Conservation (phyloP, 1,140 invertebrate genomes). For the Drosophila melanica region DNA sequence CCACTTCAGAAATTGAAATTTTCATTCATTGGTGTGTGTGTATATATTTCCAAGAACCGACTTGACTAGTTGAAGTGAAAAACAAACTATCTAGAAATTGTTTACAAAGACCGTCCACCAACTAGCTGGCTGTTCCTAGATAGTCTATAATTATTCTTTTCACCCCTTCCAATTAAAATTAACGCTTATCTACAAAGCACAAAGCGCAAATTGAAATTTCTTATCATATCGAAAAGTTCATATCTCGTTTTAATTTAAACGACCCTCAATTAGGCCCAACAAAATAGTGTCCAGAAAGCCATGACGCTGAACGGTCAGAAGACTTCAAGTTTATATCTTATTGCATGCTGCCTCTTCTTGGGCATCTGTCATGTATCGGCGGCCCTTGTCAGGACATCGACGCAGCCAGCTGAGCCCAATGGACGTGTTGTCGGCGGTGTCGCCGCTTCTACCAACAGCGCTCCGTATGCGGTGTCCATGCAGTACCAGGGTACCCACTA, state of each 20-base stretch:
- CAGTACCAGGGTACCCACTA: slow-evolving; percentile 83
- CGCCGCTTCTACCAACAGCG: slow-evolving; percentile 61
- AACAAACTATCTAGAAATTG: neutral
- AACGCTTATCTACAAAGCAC: slow-evolving; percentile 59
- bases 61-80: neutral
- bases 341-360: slow-evolving; percentile 25
- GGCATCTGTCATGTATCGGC: slow-evolving; percentile 38
- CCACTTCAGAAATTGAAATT: slow-evolving; percentile 3
- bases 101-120: neutral
- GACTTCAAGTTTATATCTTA: slow-evolving; percentile 10
- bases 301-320: slow-evolving; percentile 57
- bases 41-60: neutral
- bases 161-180: slow-evolving; percentile 53
- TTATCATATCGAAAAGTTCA: slow-evolving; percentile 55
- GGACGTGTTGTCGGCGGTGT: slow-evolving; percentile 78
- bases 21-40: neutral
- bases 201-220: slow-evolving; percentile 57
- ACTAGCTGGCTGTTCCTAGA: neutral
- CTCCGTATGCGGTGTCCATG: slow-evolving; percentile 82
- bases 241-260: slow-evolving; percentile 73
- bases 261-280: slow-evolving; percentile 42
- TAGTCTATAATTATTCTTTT: slow-evolving; percentile 51
- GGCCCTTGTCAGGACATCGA: slow-evolving; percentile 16
- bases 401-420: slow-evolving; percentile 32
- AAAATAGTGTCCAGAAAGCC: slow-evolving; percentile 68